Evolutionary conservation across 2,888 invertebrate genomes (phyloP).

Genomic region (Spialia ferax): DNA sequence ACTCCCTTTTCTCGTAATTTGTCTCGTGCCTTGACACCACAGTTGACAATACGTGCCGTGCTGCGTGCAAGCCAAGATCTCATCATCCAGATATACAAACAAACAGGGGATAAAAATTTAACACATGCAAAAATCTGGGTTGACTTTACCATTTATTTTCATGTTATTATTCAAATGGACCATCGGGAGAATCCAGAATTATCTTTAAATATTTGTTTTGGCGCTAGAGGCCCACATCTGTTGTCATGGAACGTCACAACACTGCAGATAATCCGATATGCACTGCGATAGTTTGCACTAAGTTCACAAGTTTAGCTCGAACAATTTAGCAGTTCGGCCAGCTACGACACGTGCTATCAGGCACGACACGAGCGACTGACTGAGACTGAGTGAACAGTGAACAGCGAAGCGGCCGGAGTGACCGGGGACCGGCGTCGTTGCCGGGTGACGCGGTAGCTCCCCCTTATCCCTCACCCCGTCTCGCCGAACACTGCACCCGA

Average conservation of each 20-base stretch:
- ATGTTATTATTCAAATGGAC: constrained; percentile 85
- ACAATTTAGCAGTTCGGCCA: constrained; percentile 45
- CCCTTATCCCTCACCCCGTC: constrained; percentile 46
- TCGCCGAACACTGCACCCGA: constrained; percentile 62
- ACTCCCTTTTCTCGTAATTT: constrained; percentile 49
- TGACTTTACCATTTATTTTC: constrained; percentile 84
- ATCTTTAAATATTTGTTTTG: constrained; percentile 53
- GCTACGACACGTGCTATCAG: constrained; percentile 52
- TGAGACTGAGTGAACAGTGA: constrained; percentile 66
- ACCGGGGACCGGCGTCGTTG: constrained; percentile 50
- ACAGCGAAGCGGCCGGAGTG: constrained; percentile 45
- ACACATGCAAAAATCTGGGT: constrained; percentile 69
- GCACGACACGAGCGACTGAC: constrained; percentile 63
- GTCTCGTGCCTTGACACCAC: constrained; percentile 55
- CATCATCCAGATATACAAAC: constrained; percentile 67
- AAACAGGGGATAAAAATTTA: constrained; percentile 64
- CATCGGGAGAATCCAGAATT: constrained; percentile 74
- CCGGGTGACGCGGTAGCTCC: constrained; percentile 63
- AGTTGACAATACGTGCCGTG: constrained; percentile 60
- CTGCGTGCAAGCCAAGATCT: constrained; percentile 83
- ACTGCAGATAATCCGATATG: constrained; percentile 78
- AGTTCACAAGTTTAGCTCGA: constrained; percentile 67
- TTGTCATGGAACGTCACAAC: constrained; percentile 71
- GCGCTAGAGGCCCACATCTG: constrained; percentile 69
- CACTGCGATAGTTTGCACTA: constrained; percentile 59